Percentiles rank a stretch among this genome's conserved stretches.
These are phyloP conservation scores for Malthinus flaveolus DNA, from an alignment of 2,888 invertebrate species.

Conservation along the genomic window DNA sequence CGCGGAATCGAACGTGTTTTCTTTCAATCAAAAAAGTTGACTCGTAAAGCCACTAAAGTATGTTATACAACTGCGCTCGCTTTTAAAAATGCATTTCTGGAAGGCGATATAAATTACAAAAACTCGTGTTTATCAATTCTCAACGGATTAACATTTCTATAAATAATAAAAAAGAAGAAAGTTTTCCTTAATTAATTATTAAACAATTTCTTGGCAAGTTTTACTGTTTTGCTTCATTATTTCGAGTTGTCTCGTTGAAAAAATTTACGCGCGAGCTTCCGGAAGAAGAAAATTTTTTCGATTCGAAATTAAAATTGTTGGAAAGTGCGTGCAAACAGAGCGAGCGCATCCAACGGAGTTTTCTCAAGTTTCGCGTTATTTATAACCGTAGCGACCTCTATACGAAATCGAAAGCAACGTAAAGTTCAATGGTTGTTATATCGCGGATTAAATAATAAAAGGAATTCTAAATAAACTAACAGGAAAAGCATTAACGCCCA, in stretches of 20 bases:
- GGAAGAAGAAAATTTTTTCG: no score
- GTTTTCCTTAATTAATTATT: background rate
- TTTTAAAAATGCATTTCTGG: slow-evolving; percentile 21
- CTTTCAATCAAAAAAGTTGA: slow-evolving; percentile 43
- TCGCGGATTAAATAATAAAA: background rate
- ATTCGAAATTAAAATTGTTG: no score
- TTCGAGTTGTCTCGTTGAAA: no score
- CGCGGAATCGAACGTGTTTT: slow-evolving; percentile 41
- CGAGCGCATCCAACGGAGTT: no score
- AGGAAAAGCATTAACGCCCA: slow-evolving; percentile 4
- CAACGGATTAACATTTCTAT: background rate
- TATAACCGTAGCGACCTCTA: no score
- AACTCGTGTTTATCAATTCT: slow-evolving; percentile 3
- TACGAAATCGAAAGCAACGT: no score
- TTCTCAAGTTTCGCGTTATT: no score
- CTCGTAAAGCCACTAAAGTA: slow-evolving; percentile 45
- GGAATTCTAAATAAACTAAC: slow-evolving; percentile 3
- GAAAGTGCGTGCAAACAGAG: no score
- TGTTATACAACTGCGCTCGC: slow-evolving; percentile 34
- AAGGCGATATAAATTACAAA: slow-evolving; percentile 2
- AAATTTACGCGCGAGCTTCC: no score
- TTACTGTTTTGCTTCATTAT: no score
- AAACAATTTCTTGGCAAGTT: no score
- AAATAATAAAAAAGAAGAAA: background rate
- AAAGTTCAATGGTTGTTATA: slow-evolving; percentile 1